Base-by-base conservation (phyloP, 2,113 vertebrate species). In the Ranitomeya variabilis region DNA sequence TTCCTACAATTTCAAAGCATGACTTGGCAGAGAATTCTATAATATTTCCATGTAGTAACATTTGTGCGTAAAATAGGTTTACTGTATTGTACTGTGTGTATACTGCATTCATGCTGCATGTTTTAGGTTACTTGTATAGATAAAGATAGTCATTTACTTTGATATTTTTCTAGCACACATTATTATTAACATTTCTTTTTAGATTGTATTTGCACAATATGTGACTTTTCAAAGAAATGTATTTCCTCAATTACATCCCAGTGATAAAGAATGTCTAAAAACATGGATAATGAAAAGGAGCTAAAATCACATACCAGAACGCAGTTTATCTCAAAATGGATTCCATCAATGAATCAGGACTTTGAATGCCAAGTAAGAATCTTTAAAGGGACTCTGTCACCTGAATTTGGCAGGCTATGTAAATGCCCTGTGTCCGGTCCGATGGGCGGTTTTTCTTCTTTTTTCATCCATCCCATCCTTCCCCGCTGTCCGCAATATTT, bases 291-390 rank as follows among this genome's bases (percentile, higher is more conserved):
- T 54, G 19, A 79, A 55, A 52, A 55, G 31, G 21, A 23, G 45
- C 11, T 55, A 12, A 55, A 79, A 79, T 79, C 77, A 57, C 18
- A 79, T 21, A 1, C 19, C 77, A 79, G 77, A 79, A 78, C 16
- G 54, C 51, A 54, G 76, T 54, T 78, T 54, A 52, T 78, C 51
- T 54, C 54, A 78, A 78, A 78, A n/a, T 79, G 52, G 23, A 79
- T 79, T 55, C 21, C 23, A 6, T 57, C 19, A 57, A 13, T 55
- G 52, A 79, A 6, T 79, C 12, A 57, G 52, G 11, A 12, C 4
- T 79, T 79, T 57, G 8, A 79, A 79, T 57, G 51, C 19, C 77
- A 79, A 55, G 21, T n/a, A 23, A 79, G 31, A 79, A 55, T 14
- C 13, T 31, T 31, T 31, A 31, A 31, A 31, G 26, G 26, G 26